phyloP scores from a whole-genome alignment of 2,888 invertebrate genomes.

The Tridacna crocea region DNA sequence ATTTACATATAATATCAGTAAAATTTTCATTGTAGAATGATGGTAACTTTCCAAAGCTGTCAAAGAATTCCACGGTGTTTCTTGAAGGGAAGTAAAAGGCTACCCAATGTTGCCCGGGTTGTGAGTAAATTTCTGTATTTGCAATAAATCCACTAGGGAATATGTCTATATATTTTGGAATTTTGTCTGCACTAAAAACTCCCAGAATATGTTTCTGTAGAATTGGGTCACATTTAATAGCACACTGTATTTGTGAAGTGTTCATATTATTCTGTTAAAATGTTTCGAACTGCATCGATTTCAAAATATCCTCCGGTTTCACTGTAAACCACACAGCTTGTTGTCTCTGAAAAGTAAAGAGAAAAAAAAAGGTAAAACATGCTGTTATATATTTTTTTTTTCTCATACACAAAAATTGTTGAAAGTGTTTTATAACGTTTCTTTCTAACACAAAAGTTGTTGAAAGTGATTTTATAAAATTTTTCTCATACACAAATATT shows the following conservation, averaged over 20 bases:
- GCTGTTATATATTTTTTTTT: neutral
- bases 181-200: neutral
- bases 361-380: neutral
- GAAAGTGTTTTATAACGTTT: no score
- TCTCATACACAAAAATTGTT: neutral
- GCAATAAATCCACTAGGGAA: neutral
- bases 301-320: constrained; percentile 43
- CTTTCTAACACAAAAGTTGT: no score
- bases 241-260: constrained; percentile 33
- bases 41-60: constrained; percentile 40
- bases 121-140: constrained; percentile 17
- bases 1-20: neutral
- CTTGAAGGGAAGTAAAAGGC: constrained; percentile 19
- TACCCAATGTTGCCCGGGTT: constrained; percentile 29
- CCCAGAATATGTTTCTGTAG: neutral
- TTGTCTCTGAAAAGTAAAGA: constrained; percentile 20
- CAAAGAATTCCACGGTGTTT: constrained; percentile 31
- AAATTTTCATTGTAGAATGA: neutral
- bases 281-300: constrained; percentile 42
- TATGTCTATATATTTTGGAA: neutral
- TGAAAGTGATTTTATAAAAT: no score
- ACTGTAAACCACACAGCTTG: constrained; percentile 38
- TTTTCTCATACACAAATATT: no score
- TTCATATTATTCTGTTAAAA: constrained; percentile 39
- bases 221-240: constrained; percentile 14